A percentile compares a stretch with the other conserved stretches of the same genome.
phyloP scores from a whole-genome alignment of 1,140 invertebrate genomes.

The Pseudomyrmex dendroicus region DNA sequence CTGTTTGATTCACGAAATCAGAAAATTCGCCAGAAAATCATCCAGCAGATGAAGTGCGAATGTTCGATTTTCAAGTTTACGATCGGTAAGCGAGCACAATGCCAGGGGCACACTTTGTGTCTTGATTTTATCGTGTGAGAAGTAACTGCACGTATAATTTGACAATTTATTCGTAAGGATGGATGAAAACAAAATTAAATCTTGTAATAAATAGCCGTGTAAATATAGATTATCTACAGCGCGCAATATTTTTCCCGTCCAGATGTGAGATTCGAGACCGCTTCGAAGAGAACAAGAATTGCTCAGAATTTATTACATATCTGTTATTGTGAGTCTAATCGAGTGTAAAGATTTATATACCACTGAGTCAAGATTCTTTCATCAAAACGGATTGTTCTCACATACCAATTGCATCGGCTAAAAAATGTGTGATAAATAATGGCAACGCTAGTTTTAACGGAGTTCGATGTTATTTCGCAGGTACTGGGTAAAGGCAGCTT shows the following conservation, averaged over 20 bases:
- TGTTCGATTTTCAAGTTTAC: slow-evolving; percentile 43
- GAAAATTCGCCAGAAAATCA: slow-evolving; percentile 8
- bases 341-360: too few species aligned
- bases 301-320: too few species aligned
- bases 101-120: background rate
- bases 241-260: slow-evolving; percentile 60
- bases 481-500: slow-evolving; percentile 98
- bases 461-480: slow-evolving; percentile 61
- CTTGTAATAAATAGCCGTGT: slow-evolving; percentile 2
- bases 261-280: background rate
- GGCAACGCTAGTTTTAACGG: background rate
- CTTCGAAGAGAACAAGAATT: too few species aligned
- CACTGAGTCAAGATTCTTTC: too few species aligned
- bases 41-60: slow-evolving; percentile 3
- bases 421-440: background rate
- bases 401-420: background rate
- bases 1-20: slow-evolving; percentile 36
- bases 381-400: too few species aligned
- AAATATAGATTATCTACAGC: slow-evolving; percentile 68
- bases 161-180: background rate
- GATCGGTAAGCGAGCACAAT: background rate
- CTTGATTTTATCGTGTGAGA: background rate
- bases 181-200: background rate
- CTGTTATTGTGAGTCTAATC: too few species aligned
- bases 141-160: background rate